phyloP scores from a whole-genome alignment of 1,140 invertebrate species.

The Heliconius hewitsoni region DNA sequence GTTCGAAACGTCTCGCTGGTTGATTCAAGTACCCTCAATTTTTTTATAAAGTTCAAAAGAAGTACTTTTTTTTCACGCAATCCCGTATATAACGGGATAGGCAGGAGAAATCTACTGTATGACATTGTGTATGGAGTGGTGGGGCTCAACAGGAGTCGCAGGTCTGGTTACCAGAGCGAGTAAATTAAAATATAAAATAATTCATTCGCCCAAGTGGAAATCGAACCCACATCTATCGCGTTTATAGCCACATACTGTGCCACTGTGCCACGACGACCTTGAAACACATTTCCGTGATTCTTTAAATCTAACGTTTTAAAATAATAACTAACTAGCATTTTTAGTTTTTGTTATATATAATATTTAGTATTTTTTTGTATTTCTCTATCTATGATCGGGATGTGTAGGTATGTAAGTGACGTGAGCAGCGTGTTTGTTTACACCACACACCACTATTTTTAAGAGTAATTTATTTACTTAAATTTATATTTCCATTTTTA shows the following conservation, averaged over 20 bases:
- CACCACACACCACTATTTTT: not conserved
- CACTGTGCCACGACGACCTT: too few relatives aligned
- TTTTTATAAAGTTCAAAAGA: not conserved
- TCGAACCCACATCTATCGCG: too few relatives aligned
- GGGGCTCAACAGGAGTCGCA: too few relatives aligned
- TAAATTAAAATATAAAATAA: too few relatives aligned
- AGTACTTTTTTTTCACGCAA: too few relatives aligned
- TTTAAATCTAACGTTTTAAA: not conserved
- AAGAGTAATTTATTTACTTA: not conserved
- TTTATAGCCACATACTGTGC: too few relatives aligned
- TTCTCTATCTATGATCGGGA: not conserved
- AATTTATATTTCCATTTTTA: too few relatives aligned
- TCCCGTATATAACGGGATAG: too few relatives aligned
- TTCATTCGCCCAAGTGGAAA: too few relatives aligned
- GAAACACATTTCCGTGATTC: not conserved
- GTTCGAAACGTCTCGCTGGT: not conserved
- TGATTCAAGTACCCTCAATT: not conserved
- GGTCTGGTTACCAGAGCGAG: too few relatives aligned
- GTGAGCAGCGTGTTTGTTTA: not conserved
- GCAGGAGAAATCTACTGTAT: too few relatives aligned
- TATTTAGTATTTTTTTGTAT: not conserved
- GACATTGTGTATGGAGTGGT: too few relatives aligned
- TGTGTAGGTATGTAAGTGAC: not conserved
- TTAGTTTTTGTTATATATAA: not conserved
- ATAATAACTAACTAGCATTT: not conserved